Evolutionary conservation across 2,888 invertebrate genomes (phyloP).

Genomic region (Rutpela maculata): DNA sequence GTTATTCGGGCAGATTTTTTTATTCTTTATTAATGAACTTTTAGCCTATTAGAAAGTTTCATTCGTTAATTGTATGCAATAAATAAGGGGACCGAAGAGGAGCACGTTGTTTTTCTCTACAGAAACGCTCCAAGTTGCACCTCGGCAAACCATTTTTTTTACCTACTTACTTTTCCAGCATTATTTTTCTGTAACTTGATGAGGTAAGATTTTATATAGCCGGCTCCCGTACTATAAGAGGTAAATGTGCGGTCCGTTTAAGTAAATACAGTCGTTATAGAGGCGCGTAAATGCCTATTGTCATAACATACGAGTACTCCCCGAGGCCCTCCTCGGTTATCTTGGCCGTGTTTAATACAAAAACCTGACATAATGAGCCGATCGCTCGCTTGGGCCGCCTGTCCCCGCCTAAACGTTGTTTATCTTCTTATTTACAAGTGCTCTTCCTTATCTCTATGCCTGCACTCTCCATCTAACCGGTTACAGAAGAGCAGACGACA

Average conservation of each 20-base stretch:
- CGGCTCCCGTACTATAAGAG: no score
- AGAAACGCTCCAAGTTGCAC: no score
- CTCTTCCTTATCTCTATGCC: conserved; percentile 37
- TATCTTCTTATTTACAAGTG: conserved; percentile 47
- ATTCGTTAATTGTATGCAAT: no score
- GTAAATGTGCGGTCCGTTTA: conserved; percentile 55
- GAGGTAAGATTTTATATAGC: no score
- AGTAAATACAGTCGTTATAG: conserved; percentile 65
- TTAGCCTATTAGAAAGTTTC: no score
- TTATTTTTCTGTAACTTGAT: no score
- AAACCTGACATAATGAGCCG: conserved; percentile 46
- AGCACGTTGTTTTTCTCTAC: no score
- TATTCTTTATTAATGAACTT: no score
- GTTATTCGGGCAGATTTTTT: no score
- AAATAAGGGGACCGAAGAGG: no score
- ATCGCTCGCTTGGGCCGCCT: conserved; percentile 26
- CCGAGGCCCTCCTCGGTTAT: conserved; percentile 44
- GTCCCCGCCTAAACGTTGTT: conserved; percentile 37
- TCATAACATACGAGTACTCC: conserved; percentile 62
- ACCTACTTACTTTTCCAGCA: no score
- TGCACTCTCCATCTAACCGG: conserved; percentile 44
- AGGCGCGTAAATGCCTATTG: conserved; percentile 63
- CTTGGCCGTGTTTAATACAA: conserved; percentile 36
- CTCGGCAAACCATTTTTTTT: no score
- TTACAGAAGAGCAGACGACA: conserved; percentile 40